These are phyloP conservation scores for Chrysomela aeneicollis DNA, from an alignment of 2,888 invertebrate species.

Conservation along the genomic window DNA sequence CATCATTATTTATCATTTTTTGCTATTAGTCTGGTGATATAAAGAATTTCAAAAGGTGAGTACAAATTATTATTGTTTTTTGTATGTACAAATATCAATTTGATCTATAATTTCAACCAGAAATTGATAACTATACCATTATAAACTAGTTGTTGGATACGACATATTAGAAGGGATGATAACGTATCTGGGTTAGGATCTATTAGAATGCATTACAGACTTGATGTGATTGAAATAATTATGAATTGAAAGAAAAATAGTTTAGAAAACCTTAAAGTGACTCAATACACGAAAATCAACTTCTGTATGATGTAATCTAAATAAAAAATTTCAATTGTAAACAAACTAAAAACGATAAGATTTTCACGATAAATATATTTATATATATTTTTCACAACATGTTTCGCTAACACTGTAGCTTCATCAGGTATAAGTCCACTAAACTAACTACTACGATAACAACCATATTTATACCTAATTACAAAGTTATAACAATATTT, in stretches of 20 bases:
- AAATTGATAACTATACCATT: background rate
- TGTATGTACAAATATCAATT: background rate
- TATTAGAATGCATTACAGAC: background rate
- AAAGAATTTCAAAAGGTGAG: conserved; percentile 9
- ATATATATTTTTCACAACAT: no score
- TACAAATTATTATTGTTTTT: background rate
- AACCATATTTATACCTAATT: no score
- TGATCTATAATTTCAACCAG: conserved; percentile 5
- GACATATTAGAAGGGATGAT: background rate
- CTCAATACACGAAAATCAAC: background rate
- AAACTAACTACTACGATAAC: no score
- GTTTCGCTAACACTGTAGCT: no score
- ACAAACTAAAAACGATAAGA: no score
- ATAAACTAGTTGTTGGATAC: background rate
- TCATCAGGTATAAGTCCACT: no score
- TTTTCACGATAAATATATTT: no score
- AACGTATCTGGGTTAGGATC: background rate
- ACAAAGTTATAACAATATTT: no score
- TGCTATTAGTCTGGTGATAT: background rate
- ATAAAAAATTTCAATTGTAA: background rate
- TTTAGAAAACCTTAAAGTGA: background rate
- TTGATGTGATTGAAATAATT: background rate
- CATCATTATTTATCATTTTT: background rate
- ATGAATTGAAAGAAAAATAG: background rate
- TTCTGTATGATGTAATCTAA: conserved; percentile 1